phyloP scores from a whole-genome alignment of 2,113 vertebrate species.

The Toxostoma redivivum region DNA sequence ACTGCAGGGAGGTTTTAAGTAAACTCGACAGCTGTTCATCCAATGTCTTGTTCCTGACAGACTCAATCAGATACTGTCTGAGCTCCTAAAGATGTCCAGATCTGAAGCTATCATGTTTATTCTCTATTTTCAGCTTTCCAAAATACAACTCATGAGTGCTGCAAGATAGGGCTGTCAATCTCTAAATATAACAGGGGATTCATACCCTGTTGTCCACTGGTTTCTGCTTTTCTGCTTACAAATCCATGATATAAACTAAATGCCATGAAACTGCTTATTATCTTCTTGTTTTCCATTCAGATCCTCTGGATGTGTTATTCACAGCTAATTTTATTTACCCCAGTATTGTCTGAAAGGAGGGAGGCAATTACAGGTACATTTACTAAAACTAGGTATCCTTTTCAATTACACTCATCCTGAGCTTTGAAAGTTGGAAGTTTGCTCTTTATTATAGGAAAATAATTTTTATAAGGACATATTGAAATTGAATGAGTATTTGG shows the following conservation, averaged over 20 bases:
- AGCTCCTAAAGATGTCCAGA: not conserved
- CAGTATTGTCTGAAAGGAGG: not conserved
- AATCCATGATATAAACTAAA: constrained; percentile 21
- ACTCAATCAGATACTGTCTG: not conserved
- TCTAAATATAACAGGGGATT: not conserved
- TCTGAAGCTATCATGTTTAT: not conserved
- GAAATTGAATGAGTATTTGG: not conserved
- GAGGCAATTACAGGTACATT: not conserved
- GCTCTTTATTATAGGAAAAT: not conserved
- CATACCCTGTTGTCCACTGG: not conserved
- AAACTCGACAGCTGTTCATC: not conserved
- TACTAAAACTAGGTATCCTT: not conserved
- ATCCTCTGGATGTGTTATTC: not conserved
- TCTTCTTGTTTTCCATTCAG: not conserved
- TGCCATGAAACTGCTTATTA: not conserved
- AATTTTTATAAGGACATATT: not conserved
- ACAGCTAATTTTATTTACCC: constrained; percentile 1
- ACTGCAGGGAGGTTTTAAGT: not conserved
- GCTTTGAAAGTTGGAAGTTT: not conserved
- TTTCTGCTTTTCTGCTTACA: constrained; percentile 12
- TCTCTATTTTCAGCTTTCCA: not conserved
- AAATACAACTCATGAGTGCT: not conserved
- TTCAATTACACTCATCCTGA: not conserved
- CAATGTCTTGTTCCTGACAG: not conserved
- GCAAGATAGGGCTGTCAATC: not conserved